A percentile compares a stretch with the other conserved stretches of the same genome.
Conservation (phyloP, 2,888 invertebrate species). For the Acanthosepion esculentum region DNA sequence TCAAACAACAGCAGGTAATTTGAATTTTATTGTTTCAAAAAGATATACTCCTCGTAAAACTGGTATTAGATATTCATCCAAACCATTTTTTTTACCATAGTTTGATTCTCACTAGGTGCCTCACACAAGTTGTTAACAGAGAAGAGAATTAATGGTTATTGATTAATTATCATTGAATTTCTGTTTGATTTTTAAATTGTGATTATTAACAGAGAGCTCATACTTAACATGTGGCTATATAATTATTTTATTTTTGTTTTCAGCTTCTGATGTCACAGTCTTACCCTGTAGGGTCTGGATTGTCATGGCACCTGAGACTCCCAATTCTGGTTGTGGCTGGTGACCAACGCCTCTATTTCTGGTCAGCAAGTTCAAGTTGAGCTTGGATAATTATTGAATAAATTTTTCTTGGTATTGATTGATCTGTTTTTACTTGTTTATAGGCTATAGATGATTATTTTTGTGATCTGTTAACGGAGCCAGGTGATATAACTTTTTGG, state of each 20-base stretch:
- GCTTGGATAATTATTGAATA: not conserved
- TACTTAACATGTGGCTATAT: not conserved
- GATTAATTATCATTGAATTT: no score
- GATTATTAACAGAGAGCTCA: not conserved
- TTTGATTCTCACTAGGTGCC: no score
- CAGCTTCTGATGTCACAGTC: constrained; percentile 43
- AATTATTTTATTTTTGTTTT: not conserved
- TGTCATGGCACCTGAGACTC: constrained; percentile 35
- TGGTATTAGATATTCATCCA: no score
- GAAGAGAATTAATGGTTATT: no score
- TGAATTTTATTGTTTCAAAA: not conserved
- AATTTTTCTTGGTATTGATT: not conserved
- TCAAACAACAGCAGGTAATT: constrained; percentile 79
- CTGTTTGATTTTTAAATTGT: not conserved
- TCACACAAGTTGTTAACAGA: no score
- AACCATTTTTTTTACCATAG: no score
- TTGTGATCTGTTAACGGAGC: not conserved
- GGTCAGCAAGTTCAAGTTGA: constrained; percentile 25
- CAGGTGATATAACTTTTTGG: not conserved
- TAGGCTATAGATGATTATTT: not conserved
- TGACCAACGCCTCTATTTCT: constrained; percentile 23
- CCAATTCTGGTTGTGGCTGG: constrained; percentile 35
- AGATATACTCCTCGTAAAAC: no score
- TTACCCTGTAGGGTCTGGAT: constrained; percentile 40
- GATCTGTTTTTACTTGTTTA: not conserved